phyloP scores from a whole-genome alignment of 2,113 vertebrate species.

The Spea multiplicata region DNA sequence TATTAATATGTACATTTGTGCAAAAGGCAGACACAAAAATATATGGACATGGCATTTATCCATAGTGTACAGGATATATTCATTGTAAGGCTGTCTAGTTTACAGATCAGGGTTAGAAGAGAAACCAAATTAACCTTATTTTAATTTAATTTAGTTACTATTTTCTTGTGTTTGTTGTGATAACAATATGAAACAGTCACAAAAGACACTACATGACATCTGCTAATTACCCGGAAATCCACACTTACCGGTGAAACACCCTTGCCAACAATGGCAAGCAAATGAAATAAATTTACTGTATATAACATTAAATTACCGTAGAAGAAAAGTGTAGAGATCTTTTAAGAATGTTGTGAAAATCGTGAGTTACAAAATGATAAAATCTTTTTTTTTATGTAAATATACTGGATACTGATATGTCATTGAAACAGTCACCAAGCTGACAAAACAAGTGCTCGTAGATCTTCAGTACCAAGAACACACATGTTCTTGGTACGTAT shows the following conservation, averaged over 20 bases:
- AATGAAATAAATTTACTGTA: background rate
- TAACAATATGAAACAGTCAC: too few species aligned
- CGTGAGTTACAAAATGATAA: background rate
- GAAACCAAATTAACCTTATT: too few species aligned
- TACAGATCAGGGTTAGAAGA: too few species aligned
- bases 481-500: slow-evolving; percentile 9
- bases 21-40: slow-evolving; percentile 34
- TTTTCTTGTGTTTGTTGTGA: too few species aligned
- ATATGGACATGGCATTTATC: slow-evolving; percentile 18
- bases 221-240: background rate
- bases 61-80: slow-evolving; percentile 3
- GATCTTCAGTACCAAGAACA: slow-evolving; percentile 26
- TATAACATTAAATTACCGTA: background rate
- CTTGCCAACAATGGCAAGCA: background rate
- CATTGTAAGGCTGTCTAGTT: slow-evolving; percentile 1
- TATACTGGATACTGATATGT: slow-evolving; percentile 25
- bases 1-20: slow-evolving; percentile 45
- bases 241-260: background rate
- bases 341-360: background rate
- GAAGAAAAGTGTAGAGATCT: background rate
- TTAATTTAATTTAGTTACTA: too few species aligned
- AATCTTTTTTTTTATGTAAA: background rate
- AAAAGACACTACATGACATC: background rate
- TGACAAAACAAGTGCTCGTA: slow-evolving; percentile 36
- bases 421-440: slow-evolving; percentile 8